A percentile compares a stretch with the other conserved stretches of the same genome.
phyloP scores from a whole-genome alignment of 2,888 invertebrate genomes.

The Rhingia rostrata region DNA sequence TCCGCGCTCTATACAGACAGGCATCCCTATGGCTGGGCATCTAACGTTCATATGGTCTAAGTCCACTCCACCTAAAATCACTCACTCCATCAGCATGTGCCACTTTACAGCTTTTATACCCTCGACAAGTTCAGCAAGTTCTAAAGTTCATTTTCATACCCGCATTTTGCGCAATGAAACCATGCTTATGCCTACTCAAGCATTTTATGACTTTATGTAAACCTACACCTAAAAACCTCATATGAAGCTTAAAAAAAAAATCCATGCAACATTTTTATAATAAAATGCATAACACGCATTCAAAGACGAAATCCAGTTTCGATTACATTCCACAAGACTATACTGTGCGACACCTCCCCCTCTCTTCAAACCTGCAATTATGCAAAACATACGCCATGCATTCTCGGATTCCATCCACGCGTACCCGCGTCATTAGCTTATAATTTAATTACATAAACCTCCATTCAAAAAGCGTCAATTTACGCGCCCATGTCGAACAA shows the following conservation, averaged over 20 bases:
- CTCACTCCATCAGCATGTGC: too few relatives aligned
- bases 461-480: slow-evolving; percentile 43
- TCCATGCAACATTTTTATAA: neutral
- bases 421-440: slow-evolving; percentile 33
- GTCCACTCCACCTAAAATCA: neutral
- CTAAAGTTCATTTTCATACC: neutral
- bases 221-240: neutral
- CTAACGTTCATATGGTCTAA: too few relatives aligned
- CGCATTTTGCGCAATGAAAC: neutral
- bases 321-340: neutral
- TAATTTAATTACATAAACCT: slow-evolving; percentile 43
- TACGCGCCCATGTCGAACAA: neutral
- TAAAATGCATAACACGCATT: slow-evolving; percentile 22
- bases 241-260: neutral
- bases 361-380: neutral
- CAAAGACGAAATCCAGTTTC: slow-evolving; percentile 8
- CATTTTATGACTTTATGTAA: neutral
- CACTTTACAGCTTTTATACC: too few relatives aligned
- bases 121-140: neutral
- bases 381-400: slow-evolving; percentile 8
- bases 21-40: too few relatives aligned
- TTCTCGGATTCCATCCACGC: slow-evolving; percentile 44
- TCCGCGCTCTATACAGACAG: too few relatives aligned
- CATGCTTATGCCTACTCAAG: neutral
- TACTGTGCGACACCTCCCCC: neutral